Evolutionary conservation across 2,113 vertebrate genomes (phyloP).

Genomic region (Dicrurus megarhynchus): DNA sequence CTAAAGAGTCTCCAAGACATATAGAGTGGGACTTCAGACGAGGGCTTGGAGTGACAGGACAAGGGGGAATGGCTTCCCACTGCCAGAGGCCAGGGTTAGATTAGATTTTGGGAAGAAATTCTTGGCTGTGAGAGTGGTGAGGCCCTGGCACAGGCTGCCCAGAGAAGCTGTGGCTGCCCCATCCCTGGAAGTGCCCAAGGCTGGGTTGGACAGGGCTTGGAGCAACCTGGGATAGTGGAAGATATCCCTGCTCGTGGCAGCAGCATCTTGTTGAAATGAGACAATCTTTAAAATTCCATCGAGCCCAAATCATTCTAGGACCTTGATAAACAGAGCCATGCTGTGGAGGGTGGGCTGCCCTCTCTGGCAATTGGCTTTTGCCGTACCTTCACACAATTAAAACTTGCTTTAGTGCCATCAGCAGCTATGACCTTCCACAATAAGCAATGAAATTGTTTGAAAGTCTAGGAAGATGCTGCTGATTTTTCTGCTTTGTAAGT

Average conservation of each 20-base stretch:
- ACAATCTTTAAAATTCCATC: not conserved
- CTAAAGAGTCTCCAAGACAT: not conserved
- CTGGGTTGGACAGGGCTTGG: not conserved
- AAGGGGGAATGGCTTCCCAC: not conserved
- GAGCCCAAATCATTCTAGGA: not conserved
- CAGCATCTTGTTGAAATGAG: not conserved
- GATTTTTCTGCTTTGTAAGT: not conserved
- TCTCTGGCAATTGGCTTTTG: not conserved
- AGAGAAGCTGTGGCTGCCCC: not conserved
- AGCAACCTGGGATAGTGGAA: not conserved
- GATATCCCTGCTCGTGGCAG: not conserved
- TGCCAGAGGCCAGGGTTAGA: not conserved
- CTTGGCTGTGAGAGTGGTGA: not conserved
- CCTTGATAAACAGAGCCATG: not conserved
- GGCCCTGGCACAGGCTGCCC: not conserved
- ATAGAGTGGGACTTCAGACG: not conserved
- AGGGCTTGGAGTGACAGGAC: not conserved
- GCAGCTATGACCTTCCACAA: not conserved
- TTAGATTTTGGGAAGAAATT: not conserved
- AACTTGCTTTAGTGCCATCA: not conserved
- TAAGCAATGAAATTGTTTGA: not conserved
- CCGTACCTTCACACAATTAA: not conserved
- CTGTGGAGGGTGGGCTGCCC: not conserved
- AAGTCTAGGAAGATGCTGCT: not conserved
- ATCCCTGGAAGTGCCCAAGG: not conserved